Base-by-base conservation (phyloP, 2,888 invertebrate genomes). In the Epistrophe eligans region DNA sequence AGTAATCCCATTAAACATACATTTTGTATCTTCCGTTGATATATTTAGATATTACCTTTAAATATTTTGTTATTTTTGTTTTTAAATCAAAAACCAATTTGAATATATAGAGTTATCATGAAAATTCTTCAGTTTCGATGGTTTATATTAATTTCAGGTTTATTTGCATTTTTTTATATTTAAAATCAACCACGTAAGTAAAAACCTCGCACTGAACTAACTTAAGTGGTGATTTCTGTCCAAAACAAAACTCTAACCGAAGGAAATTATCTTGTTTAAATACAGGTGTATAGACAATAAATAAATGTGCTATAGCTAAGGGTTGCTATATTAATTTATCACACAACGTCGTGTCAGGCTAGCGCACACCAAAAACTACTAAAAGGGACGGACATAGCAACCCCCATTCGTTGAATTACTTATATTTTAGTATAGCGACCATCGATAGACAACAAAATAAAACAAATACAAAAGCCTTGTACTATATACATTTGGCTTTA, bases 141-240 rank as follows among this genome's bases (percentile, higher is more conserved):
- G 64, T 57, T 72, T 64, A 45, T 72, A 64, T 79, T 66, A 62
- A 81, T 70, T 77, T 71, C 48, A 43, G 55, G 40, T 77, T 76
- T 57, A 64, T 76, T 76, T 81, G 64, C 73, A 79, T 79, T 81
- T 72, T 76, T 24, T 11, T 50, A 13, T 48, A 8, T 24, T 62
- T 24, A n/a, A 57, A 19, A 40, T 58, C 50, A 83, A 83, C 79
- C 60, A 60, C 45, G 57, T 76, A 45, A 48, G 55, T 48, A 55
- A 24, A 58, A 76, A 70, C 67, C 40, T 84, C 43, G 48, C 64
- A 79, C 57, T 50, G 62, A 76, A 84, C 84, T 79, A 50, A 84
- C 40, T 67, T 55, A 70, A 67, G 48, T 50, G 24, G 45, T 67
- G 60, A 74, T 70, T 64, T 71, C 57, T 77, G 81, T 66, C 76